Base-by-base conservation (phyloP, 2,888 invertebrate genomes). In the Muschampia plurimacula region DNA sequence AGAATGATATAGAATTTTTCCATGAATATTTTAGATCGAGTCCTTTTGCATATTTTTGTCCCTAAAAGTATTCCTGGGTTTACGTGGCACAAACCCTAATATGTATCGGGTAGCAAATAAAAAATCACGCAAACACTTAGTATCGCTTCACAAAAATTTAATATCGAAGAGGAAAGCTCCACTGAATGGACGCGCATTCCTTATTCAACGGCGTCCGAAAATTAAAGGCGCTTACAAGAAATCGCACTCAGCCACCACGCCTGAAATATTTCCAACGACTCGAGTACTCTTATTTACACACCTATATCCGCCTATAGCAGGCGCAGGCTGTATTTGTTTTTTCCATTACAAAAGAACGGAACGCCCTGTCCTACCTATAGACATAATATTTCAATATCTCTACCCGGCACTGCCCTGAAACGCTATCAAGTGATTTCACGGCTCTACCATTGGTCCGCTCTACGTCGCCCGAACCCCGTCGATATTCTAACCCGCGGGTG, bases 331-430 rank as follows among this genome's bases (percentile, higher is more conserved):
- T 90, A 87, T 92, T 92, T 92, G 91, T 91, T 92, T 93, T 94
- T 92, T 92, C 90, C 92, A 92, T 92, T 92, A 92, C 89, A 90
- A 90, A 88, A 85, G 88, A 85, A 77, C 80, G 90, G 83, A 89
- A 89, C 93, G 92, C 92, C 93, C 91, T 84, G 84, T 82, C 79
- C 77, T 76, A 78, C 80, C 82, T 88, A 84, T 84, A 86, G 86
- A 89, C 86, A 91, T 93, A 91, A 92, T 92, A 92, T 92, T 93
- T 93, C 93, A 92, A 93, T 93, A 92, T 89, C 87, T 78, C 86
- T 80, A 79, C 79, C n/a, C 79, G 86, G 85, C 83, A 89, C 89
- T 83, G 82, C 91, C 90, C 89, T 85, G 86, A 15, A 81, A 79
- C 79, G 79, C 78, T 76, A 77, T 80, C 86, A 90, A 93, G 93